Base-by-base conservation (phyloP, 2,797 vertebrate genomes). In the Melanotaenia nigrans region DNA sequence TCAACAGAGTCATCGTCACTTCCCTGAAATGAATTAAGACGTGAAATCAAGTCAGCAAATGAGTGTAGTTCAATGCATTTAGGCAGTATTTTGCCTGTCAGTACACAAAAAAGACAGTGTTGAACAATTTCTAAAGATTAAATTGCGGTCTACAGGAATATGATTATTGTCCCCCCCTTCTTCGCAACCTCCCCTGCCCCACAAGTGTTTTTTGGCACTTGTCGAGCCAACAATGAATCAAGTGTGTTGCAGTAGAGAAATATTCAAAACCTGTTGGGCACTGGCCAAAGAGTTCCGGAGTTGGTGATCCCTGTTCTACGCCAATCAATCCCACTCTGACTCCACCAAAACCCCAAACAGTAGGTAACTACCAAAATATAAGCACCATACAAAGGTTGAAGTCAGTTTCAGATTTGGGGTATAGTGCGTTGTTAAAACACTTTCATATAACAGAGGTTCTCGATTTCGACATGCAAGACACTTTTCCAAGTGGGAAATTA, bases 1-100 rank as follows among this genome's bases (percentile, higher is more conserved):
- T 93, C 95, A 45, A 94, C 95, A 68, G 94, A 94, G 81, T 96
- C 95, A 81, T 94, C 92, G 85, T 96, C 97, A 85, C 95, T 97
- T 87, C 94, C 95, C 97, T 99, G 65, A 61, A 87, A 85, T 16
- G 76, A 66, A 74, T 14, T 0, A 1, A 61, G 2, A 63, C 3
- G 2, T 62, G 2, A n/a, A 35, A 35, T 51, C 1, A 28, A 11
- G 55, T 49, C 11, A 71, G 33, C 7, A 63, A 59, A 47, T 71
- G 12, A 30, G 5, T 9, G 28, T 49, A 2, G 18, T 24, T 28
- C 12, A 55, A 4, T 30, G 1, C 16, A 6, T 18, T 71, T 0
- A 70, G 35, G 35, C 1, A 54, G 8, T 20, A 8, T 40, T 53
- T n/a, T 53, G 30, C 1, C 6, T 18, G 57, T 5, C 64, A 67